Evolutionary conservation across 2,888 invertebrate species (phyloP), one percentile per base, ranked within the genome.

Genomic region (Drosophila dives): DNA sequence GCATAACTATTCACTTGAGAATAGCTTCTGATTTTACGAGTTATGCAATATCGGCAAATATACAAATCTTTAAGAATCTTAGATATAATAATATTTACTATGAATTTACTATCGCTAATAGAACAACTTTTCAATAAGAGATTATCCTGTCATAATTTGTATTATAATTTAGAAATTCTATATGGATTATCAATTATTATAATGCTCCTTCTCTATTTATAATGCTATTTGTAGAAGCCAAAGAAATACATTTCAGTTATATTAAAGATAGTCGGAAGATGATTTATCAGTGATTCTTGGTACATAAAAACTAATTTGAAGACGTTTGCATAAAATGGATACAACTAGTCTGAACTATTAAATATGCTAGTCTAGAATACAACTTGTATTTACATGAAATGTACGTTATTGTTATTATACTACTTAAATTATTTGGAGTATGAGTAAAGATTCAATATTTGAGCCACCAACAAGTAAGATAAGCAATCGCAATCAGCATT

Each of bases 401-500:
- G 7, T 40, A 29, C 38, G 15, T 20, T 3, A 17, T 6, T 38
- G 26, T 23, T 23, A 23, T 23, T 23, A 23, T 23, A 23, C 23
- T 23, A 23, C 33, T 26, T 29, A 38, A 26, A 66, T 49, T 29
- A n/a, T 65, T 54, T 54, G n/a, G 55, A 32, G 32, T 26, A 40
- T 38, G 32, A 53, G 32, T 17, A 38, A 32, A 17, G 23, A 61
- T 40, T 55, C 17, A 55, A 51, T 60, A 34, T 29, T 29, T 15
- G 15, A 15, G 26, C 8, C 36, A 51, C 29, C 60, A 60, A 34
- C 48, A 63, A 72, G 53, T 72, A 26, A 53, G 49, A 64, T 64
- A 40, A 53, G 26, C 40, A 2, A 49, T 42, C 48, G 51, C 63
- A 63, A 65, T 64, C 64, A 60, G 51, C 79, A 60, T 69, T 62